Percentiles rank a stretch among this genome's conserved stretches.
These are phyloP conservation scores for Arothron firmamentum DNA, from an alignment of 2,113 vertebrate genomes.

Conservation along the genomic window DNA sequence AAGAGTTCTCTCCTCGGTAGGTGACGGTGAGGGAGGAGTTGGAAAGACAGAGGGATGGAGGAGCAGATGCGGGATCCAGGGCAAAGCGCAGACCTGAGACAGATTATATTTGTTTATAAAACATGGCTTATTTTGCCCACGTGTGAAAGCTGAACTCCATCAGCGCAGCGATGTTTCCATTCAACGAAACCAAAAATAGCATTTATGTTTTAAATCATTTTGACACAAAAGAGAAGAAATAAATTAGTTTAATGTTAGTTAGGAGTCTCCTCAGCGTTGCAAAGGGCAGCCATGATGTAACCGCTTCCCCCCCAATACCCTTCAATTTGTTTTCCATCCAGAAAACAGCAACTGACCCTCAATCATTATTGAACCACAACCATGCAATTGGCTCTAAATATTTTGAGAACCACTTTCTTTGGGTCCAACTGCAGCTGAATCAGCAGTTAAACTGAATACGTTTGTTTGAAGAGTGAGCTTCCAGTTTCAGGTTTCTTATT, in stretches of 20 bases:
- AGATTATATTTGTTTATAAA: background rate
- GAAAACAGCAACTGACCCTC: background rate
- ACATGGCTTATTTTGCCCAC: background rate
- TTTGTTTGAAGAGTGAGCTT: background rate
- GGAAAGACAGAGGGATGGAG: constrained; percentile 56
- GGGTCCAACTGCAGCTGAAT: background rate
- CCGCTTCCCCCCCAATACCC: background rate
- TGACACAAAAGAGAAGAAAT: background rate
- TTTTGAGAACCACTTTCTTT: background rate
- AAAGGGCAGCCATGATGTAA: background rate
- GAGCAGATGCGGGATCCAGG: constrained; percentile 52
- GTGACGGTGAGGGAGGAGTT: constrained; percentile 52
- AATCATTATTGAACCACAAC: background rate
- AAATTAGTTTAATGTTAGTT: background rate
- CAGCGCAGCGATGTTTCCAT: too few species aligned
- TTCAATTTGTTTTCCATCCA: background rate
- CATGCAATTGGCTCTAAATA: background rate
- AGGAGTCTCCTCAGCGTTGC: background rate
- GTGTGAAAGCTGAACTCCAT: too few species aligned
- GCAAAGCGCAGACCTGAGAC: constrained; percentile 59
- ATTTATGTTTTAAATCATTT: background rate
- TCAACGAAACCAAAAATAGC: too few species aligned
- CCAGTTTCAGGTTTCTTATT: background rate
- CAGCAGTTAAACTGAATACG: background rate
- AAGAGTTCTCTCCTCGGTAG: constrained; percentile 19